A percentile compares a stretch with the other conserved stretches of the same genome.
Evolutionary conservation across 2,113 vertebrate species (phyloP).

Genomic region (Mustelus asterias): DNA sequence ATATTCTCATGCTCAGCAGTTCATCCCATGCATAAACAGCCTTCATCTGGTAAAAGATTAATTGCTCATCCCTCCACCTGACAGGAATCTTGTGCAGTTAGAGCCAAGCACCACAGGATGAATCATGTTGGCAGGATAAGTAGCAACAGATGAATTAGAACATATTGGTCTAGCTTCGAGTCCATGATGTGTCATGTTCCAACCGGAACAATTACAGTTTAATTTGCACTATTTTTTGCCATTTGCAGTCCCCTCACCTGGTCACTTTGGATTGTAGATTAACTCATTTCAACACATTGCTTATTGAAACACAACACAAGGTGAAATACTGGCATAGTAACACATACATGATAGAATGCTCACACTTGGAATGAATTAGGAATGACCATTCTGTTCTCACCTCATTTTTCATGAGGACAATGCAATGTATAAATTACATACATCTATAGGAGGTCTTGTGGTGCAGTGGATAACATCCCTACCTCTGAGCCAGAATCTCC

Average conservation of each 20-base stretch:
- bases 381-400: neutral
- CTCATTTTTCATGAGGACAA: neutral
- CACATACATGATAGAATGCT: neutral
- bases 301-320: too few species aligned
- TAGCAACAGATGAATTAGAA: neutral
- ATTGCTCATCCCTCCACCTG: constrained; percentile 15
- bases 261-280: neutral
- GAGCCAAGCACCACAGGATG: neutral
- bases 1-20: neutral
- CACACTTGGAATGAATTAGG: neutral
- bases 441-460: neutral
- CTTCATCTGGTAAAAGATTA: constrained; percentile 23
- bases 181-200: neutral
- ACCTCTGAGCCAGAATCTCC: too few species aligned
- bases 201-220: neutral
- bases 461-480: too few species aligned
- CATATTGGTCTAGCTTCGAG: constrained; percentile 15
- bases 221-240: neutral
- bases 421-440: neutral
- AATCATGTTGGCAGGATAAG: constrained; percentile 15
- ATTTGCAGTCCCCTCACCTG: neutral
- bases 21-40: constrained; percentile 10
- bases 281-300: neutral
- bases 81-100: neutral
- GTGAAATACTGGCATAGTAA: neutral